Base-by-base conservation (phyloP, 2,888 invertebrate genomes). In the Oscheius myriophilus region DNA sequence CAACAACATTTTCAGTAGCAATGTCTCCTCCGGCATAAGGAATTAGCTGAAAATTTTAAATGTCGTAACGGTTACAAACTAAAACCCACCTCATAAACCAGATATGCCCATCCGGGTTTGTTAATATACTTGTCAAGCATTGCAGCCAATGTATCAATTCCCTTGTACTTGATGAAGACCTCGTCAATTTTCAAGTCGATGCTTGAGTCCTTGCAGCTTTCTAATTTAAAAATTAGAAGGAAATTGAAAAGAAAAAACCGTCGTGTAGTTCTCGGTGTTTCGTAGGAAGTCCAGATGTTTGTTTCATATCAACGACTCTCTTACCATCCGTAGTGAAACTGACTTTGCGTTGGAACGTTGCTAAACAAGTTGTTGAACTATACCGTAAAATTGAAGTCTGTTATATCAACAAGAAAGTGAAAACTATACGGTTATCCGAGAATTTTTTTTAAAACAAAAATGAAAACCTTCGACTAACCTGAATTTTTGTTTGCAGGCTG, bases 81-180 rank as follows among this genome's bases (percentile, higher is more conserved):
- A n/a, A n/a, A 12, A 21, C 46, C 16, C 18, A 76, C 76, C 66
- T 74, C 71, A 53, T 73, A 75, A 46, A 78, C 62, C 25, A 78
- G 14, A 55, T 67, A 78, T 1, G 78, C 78, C 78, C 78, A 78
- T 70, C 70, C 69, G 49, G 78, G 78, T 54, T 70, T 70, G 62
- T 78, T 78, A 55, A 78, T 63, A 49, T 59, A 71, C 53, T 66
- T 72, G 64, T 73, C 73, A 18, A 78, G 69, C 14, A 65, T 70
- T 55, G 71, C 68, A 26, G 71, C 58, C 57, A 75, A 72, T 42
- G 45, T 64, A 16, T 71, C 70, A 21, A 75, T 66, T 42, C 63
- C 67, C 16, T 33, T 33, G 72, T 70, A 75, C 53, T 73, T 71
- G 49, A 51, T 49, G 49, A 77, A 69, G 21, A 77, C 58, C n/a